Percentiles rank a stretch among this genome's conserved stretches.
These are phyloP conservation scores for Ostrea edulis DNA, from an alignment of 1,140 invertebrate genomes.

Conservation along the genomic window DNA sequence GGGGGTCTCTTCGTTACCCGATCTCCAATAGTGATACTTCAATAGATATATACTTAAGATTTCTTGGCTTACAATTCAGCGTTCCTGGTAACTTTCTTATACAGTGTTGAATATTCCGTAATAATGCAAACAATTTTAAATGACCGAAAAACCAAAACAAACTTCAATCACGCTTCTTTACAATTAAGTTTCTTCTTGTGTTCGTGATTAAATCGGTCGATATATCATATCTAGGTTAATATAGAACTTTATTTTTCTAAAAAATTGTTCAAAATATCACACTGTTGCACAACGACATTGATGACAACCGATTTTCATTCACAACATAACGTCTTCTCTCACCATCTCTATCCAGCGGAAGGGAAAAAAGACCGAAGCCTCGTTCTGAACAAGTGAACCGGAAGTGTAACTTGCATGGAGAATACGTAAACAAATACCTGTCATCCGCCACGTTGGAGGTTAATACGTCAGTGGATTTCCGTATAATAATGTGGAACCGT, in stretches of 20 bases:
- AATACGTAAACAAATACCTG: constrained; percentile 46
- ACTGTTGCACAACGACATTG: not conserved
- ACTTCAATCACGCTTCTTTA: not conserved
- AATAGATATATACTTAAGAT: too few species aligned
- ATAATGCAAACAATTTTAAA: too few species aligned
- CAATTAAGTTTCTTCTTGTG: not conserved
- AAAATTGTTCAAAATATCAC: not conserved
- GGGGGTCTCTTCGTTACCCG: too few species aligned
- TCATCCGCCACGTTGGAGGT: constrained; percentile 65
- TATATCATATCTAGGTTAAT: not conserved
- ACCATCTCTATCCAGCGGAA: constrained; percentile 7
- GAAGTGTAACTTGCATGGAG: constrained; percentile 14
- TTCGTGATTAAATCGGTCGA: not conserved
- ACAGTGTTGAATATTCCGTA: too few species aligned
- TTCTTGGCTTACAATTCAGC: too few species aligned
- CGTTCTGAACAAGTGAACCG: not conserved
- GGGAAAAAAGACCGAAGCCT: not conserved
- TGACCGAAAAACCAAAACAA: not conserved
- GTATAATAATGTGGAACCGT: constrained; percentile 13
- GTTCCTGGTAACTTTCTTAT: too few species aligned
- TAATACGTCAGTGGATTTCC: constrained; percentile 25
- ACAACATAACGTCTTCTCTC: not conserved
- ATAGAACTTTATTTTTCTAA: not conserved
- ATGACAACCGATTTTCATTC: not conserved
- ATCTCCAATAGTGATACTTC: too few species aligned